Percentiles rank a stretch among this genome's conserved stretches.
These are phyloP conservation scores for Xiphydria camelus DNA, from an alignment of 2,888 invertebrate genomes.

Conservation along the genomic window DNA sequence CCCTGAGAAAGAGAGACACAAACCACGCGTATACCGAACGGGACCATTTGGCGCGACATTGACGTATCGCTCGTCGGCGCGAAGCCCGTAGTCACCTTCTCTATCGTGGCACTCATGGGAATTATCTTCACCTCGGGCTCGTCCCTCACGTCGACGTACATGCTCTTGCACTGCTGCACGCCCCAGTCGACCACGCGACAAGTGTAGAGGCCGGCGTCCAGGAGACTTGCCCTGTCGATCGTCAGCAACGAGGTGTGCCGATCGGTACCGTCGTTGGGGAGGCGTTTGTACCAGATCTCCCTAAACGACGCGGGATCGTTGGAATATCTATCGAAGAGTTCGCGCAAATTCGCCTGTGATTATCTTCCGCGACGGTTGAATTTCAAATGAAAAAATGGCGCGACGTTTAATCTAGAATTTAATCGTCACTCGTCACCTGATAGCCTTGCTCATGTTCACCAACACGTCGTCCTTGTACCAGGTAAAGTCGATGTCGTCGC, in stretches of 20 bases:
- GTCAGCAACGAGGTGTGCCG: slow-evolving; percentile 72
- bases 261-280: slow-evolving; percentile 60
- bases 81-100: slow-evolving; percentile 62
- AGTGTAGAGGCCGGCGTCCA: slow-evolving; percentile 79
- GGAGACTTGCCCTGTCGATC: slow-evolving; percentile 69
- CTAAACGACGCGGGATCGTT: no score
- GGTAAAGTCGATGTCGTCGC: slow-evolving; percentile 72
- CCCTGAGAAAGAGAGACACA: slow-evolving; percentile 63
- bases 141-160: slow-evolving; percentile 64
- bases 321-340: neutral
- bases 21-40: slow-evolving; percentile 8
- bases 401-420: no score
- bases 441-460: slow-evolving; percentile 74
- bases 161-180: slow-evolving; percentile 69
- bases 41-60: neutral
- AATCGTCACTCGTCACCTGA: slow-evolving; percentile 71
- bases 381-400: neutral
- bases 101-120: slow-evolving; percentile 71
- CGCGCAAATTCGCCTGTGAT: no score
- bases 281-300: slow-evolving; percentile 55
- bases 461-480: slow-evolving; percentile 82
- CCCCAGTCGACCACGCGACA: slow-evolving; percentile 76
- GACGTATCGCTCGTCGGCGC: neutral
- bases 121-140: slow-evolving; percentile 71
- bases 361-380: no score